These are phyloP conservation scores for Helogale parvula DNA, from an alignment of 2,113 vertebrate species.

Conservation along the genomic window DNA sequence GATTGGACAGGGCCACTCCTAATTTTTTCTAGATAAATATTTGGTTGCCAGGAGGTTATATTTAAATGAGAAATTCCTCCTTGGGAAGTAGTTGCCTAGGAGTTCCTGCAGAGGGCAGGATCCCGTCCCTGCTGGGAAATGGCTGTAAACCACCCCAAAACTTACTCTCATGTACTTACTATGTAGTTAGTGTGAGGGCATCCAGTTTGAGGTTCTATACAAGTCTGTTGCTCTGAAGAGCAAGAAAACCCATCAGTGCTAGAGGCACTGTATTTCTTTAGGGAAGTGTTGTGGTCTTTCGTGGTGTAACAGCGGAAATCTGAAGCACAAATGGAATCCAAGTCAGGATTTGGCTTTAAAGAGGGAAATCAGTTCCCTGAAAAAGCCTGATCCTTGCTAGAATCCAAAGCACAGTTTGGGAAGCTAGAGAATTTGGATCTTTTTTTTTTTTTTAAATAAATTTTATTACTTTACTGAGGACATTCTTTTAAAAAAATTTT, in stretches of 20 bases:
- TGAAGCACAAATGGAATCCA: not conserved
- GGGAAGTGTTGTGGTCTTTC: not conserved
- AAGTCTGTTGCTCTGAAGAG: not conserved
- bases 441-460: not conserved
- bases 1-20: constrained; percentile 75
- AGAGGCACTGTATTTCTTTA: not conserved
- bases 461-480: too few species aligned
- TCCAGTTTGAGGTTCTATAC: not conserved
- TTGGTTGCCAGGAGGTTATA: constrained; percentile 80
- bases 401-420: not conserved
- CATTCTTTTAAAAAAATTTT: too few species aligned
- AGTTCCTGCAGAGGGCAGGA: constrained; percentile 72
- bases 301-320: not conserved
- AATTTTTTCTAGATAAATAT: constrained; percentile 78
- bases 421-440: not conserved
- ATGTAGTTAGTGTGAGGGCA: not conserved
- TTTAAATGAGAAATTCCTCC: constrained; percentile 70
- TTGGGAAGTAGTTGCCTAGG: constrained; percentile 58
- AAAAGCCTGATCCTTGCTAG: not conserved
- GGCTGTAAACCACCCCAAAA: not conserved
- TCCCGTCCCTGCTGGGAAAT: constrained; percentile 31
- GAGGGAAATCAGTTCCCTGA: not conserved
- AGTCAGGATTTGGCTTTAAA: not conserved
- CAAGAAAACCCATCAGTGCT: not conserved
- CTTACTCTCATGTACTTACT: not conserved